Evolutionary conservation across 2,113 vertebrate species (phyloP), one percentile per base, ranked within the genome.

Genomic region (Sakesphorus luctuosus): DNA sequence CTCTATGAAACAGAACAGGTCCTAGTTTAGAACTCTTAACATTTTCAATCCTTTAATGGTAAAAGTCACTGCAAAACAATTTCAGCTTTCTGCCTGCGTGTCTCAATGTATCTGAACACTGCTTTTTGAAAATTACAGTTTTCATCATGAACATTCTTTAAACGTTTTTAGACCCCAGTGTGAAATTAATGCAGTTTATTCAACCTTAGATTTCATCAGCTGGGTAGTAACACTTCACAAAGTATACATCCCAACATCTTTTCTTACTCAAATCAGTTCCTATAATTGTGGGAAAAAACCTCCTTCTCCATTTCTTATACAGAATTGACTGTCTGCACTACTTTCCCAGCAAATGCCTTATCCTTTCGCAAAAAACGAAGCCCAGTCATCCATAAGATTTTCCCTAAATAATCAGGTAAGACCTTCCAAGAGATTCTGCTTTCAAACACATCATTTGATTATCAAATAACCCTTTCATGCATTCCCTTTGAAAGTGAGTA

Each of bases 1-100:
- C n/a, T 93, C 98, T 98, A 95, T 13, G 68, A 93, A 91, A 95
- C 9, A 95, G 13, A 95, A 85, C 2, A 67, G 21, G 20, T 66
- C 21, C 19, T 29, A 49, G 24, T 66, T 97, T 74, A 92, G 67
- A 83, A 76, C 69, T 44, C 52, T 50, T 81, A 81, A 63, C 8
- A 24, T 11, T 65, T 75, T 23, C 24, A 69, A 53, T 38, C 3
- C 36, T n/a, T 88, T 66, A 74, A 46, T 7, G 16, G 7, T 49
- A 69, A 10, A 59, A 76, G 25, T 26, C 33, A 62, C 8, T 24
- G 46, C 4, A 47, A 67, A 67, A 50, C 5, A 16, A 18, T 20
- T 79, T 18, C 9, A 74, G 3, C 13, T 20, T 65, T 80, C 31
- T 19, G 15, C 23, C 36, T 43, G 2, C 13, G 28, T 4, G 3